Base-by-base conservation (phyloP, 2,113 vertebrate species). In the Corythornis cristatus region DNA sequence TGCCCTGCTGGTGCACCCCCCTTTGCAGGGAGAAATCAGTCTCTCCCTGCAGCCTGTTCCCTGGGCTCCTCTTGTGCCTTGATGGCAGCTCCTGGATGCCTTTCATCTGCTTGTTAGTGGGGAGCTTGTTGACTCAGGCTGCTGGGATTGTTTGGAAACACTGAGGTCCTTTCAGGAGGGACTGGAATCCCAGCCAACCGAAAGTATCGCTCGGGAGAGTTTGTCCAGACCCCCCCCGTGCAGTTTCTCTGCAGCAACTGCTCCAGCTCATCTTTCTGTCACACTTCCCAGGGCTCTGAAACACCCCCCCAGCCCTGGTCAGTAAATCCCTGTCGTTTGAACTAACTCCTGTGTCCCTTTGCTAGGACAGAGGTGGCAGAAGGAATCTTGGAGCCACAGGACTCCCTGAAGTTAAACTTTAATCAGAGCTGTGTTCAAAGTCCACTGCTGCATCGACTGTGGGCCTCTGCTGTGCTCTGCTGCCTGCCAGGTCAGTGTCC, bases 301-400 rank as follows among this genome's bases (percentile, higher is more conserved):
- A 54, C 46, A 31, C 43, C 51, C 79, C 76, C 31, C 43, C 60
- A 62, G 64, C 58, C 25, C 9, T 21, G 26, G 26, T 23, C 60
- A 65, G 9, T n/a, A 65, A 83, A 62, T 51, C 14, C 2, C 5
- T 65, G 18, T 46, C 2, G 68, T 80, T 83, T 35, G 7, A 62
- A 86, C 58, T 66, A 90, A 35, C 22, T 66, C 40, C 56, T 51
- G 40, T 65, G 46, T 87, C 40, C 26, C 25, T 93, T 89, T 77
- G 83, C 93, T 88, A 99, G 99, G 97, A 96, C 98, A 5, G 99
- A 99, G 97, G 97, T 98, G 91, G 98, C 98, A 0, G 99, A 99
- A 66, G 99, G 99, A n/a, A 98, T 99, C 74, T 97, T 99, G 37
- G 98, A 98, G 91, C 99, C 99, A 5, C 97, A 98, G 93, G 99